A percentile compares a stretch with the other conserved stretches of the same genome.
Evolutionary conservation across 2,113 vertebrate genomes (phyloP).

Genomic region (Malaclemys terrapin): DNA sequence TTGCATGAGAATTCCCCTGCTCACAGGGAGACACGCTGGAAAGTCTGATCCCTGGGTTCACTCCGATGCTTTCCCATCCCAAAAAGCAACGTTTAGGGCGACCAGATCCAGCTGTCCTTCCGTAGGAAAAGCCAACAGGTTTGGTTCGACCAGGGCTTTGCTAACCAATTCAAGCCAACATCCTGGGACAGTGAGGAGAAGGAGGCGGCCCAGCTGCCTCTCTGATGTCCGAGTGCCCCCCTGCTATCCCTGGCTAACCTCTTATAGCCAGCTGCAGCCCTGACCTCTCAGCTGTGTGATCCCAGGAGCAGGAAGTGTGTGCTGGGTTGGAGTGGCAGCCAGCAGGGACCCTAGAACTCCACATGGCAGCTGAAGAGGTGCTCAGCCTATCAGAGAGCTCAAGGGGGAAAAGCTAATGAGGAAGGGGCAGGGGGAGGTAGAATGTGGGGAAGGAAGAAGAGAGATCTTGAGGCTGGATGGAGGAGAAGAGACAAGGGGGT

Average conservation of each 20-base stretch:
- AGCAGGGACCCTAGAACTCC: background rate
- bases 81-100: background rate
- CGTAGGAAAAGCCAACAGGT: background rate
- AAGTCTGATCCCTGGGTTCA: background rate
- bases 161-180: background rate
- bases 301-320: background rate
- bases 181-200: background rate
- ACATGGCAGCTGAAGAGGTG: background rate
- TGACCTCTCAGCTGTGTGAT: too few relatives aligned
- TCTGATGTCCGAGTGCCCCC: background rate
- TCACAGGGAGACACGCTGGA: background rate
- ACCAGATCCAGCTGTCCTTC: background rate
- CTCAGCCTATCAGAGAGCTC: background rate
- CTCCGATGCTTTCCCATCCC: background rate
- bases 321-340: background rate
- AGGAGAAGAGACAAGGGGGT: background rate
- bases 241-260: background rate
- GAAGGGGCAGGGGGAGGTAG: background rate
- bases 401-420: background rate
- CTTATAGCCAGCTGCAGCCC: background rate
- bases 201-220: background rate
- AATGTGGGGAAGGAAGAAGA: background rate
- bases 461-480: background rate
- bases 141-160: background rate
- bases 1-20: constrained; percentile 23